A percentile compares a stretch with the other conserved stretches of the same genome.
These are phyloP conservation scores for Ormyrus nitidulus DNA, from an alignment of 2,888 invertebrate genomes.

Conservation along the genomic window DNA sequence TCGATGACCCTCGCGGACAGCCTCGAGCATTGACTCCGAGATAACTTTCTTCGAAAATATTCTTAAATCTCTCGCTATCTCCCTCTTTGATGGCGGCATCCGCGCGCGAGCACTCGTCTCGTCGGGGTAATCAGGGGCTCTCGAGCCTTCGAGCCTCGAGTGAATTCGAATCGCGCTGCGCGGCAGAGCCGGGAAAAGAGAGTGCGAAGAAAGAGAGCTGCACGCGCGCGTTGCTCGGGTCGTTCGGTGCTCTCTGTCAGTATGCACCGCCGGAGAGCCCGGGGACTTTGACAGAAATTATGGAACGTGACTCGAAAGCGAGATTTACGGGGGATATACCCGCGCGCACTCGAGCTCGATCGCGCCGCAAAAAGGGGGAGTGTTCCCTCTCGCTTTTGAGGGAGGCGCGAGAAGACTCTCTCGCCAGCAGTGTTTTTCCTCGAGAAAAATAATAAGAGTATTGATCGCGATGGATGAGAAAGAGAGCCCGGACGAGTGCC, in stretches of 20 bases:
- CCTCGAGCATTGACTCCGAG: conserved; percentile 40
- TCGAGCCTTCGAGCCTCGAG: conserved; percentile 30
- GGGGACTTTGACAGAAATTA: conserved; percentile 60
- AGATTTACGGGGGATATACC: conserved; percentile 61
- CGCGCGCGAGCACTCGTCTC: not conserved
- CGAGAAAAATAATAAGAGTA: conserved; percentile 35
- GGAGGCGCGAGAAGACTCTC: not conserved
- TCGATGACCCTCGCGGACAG: conserved; percentile 26
- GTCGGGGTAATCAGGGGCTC: conserved; percentile 34
- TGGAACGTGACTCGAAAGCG: conserved; percentile 64
- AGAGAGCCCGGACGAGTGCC: conserved; percentile 13
- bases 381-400: not conserved
- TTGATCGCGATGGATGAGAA: conserved; percentile 19
- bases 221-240: not conserved
- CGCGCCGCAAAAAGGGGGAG: conserved; percentile 37
- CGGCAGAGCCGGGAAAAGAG: not conserved
- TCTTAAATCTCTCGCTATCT: conserved; percentile 1
- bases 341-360: conserved; percentile 31
- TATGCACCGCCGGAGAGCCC: conserved; percentile 20
- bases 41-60: conserved; percentile 47
- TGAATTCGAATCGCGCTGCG: conserved; percentile 22
- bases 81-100: conserved; percentile 38
- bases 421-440: conserved; percentile 8
- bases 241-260: conserved; percentile 15
- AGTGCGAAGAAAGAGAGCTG: conserved; percentile 39